Percentiles rank a stretch among this genome's conserved stretches.
Conservation (phyloP, 2,113 vertebrate genomes). For the Myotis yumanensis region DNA sequence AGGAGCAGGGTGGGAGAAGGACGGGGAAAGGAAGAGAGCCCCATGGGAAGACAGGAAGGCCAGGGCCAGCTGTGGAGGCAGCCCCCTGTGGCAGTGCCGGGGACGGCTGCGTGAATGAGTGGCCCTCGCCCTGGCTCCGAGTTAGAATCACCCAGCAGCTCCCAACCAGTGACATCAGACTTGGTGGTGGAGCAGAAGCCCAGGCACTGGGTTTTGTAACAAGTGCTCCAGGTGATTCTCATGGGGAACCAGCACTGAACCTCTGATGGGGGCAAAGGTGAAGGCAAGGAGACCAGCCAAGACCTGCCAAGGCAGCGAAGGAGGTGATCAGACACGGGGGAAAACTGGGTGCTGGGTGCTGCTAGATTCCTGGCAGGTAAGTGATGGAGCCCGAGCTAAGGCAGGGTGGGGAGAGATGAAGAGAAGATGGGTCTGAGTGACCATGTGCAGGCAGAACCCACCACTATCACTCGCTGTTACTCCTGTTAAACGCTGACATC, state of each 20-base stretch:
- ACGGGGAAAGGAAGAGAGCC: neutral
- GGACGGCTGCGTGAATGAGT: accelerated
- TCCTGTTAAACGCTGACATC: neutral
- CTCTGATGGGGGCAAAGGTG: neutral
- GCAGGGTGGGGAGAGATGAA: neutral
- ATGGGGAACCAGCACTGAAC: neutral
- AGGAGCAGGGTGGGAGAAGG: neutral
- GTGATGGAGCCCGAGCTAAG: neutral
- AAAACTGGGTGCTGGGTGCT: neutral
- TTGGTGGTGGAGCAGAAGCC: neutral
- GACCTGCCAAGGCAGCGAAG: neutral
- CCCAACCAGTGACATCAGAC: neutral
- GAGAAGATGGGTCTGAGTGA: neutral
- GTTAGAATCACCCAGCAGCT: neutral
- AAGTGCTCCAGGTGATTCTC: neutral
- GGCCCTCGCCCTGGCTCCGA: neutral
- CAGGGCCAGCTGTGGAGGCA: no score
- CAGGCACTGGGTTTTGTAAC: neutral
- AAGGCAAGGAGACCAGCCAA: neutral
- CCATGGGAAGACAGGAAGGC: accelerated
- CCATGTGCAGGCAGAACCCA: neutral
- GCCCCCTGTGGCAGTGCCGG: neutral
- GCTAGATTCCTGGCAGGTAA: neutral
- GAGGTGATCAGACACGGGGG: neutral
- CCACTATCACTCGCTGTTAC: neutral